Conservation (phyloP, 2,797 vertebrate species). For the Malurus leucopterus region DNA sequence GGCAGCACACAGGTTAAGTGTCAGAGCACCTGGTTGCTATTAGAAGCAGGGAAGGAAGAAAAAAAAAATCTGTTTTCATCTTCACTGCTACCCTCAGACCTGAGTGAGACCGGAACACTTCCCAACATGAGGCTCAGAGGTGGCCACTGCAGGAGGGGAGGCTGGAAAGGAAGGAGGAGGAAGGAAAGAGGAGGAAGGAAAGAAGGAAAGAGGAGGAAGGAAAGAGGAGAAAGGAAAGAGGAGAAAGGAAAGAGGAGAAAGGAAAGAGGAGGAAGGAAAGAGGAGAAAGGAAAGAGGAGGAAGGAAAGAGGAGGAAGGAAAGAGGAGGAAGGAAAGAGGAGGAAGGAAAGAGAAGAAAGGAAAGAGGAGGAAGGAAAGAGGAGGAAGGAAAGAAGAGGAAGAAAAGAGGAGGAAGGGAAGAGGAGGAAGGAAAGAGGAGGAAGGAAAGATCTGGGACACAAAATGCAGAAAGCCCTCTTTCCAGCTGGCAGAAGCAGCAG, state of each 20-base stretch:
- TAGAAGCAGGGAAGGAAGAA: slow-evolving; percentile 20
- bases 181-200: neutral
- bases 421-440: neutral
- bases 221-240: neutral
- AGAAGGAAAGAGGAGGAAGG: neutral
- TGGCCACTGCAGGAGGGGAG: neutral
- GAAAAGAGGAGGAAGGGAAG: neutral
- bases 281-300: neutral
- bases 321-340: neutral
- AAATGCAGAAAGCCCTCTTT: neutral
- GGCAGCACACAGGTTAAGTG: slow-evolving; percentile 52
- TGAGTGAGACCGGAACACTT: neutral
- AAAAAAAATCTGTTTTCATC: slow-evolving; percentile 26
- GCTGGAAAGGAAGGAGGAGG: neutral
- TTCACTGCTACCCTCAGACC: neutral
- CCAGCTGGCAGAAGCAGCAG: neutral
- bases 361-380: neutral
- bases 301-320: neutral
- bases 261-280: neutral
- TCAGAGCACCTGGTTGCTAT: slow-evolving; percentile 69
- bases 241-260: neutral
- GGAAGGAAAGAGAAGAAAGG: neutral
- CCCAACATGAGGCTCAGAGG: neutral
- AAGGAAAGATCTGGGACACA: neutral
- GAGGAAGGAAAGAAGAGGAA: neutral